A percentile compares a stretch with the other conserved stretches of the same genome.
These are phyloP conservation scores for Creontiades dilutus DNA, from an alignment of 2,888 invertebrate genomes.

Conservation along the genomic window DNA sequence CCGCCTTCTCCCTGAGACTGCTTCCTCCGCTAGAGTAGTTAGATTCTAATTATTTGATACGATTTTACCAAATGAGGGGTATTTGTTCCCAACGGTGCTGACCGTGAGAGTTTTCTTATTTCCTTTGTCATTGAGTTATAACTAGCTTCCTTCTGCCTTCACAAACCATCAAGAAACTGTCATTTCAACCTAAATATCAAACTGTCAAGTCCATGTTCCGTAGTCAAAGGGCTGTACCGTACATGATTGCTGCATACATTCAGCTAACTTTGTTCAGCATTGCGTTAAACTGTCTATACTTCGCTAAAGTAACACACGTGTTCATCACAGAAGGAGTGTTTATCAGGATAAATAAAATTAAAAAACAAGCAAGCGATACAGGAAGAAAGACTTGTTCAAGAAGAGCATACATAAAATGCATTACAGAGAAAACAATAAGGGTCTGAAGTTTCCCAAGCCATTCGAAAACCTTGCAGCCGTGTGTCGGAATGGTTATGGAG, in stretches of 20 bases:
- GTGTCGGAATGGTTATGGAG: neutral
- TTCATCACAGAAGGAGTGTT: too few relatives aligned
- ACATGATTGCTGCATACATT: too few relatives aligned
- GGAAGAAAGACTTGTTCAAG: neutral
- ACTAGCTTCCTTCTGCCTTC: neutral
- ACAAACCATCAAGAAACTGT: neutral
- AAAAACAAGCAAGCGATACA: neutral
- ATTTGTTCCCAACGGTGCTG: conserved; percentile 46
- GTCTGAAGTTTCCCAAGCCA: neutral
- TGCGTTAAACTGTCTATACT: too few relatives aligned
- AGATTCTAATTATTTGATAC: conserved; percentile 63
- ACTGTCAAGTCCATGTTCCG: neutral
- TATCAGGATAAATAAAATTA: neutral
- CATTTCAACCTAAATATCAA: neutral
- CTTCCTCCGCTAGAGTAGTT: conserved; percentile 42
- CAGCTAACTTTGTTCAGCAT: too few relatives aligned
- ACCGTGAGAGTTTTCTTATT: conserved; percentile 38
- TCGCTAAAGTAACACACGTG: too few relatives aligned
- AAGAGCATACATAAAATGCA: neutral
- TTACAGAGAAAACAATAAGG: neutral
- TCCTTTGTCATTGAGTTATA: neutral
- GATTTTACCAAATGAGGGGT: conserved; percentile 54
- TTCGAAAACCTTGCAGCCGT: neutral
- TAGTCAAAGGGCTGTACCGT: too few relatives aligned
- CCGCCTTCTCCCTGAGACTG: conserved; percentile 13